phyloP scores from a whole-genome alignment of 1,140 invertebrate genomes.

The Thalassaphorura encarpata region DNA sequence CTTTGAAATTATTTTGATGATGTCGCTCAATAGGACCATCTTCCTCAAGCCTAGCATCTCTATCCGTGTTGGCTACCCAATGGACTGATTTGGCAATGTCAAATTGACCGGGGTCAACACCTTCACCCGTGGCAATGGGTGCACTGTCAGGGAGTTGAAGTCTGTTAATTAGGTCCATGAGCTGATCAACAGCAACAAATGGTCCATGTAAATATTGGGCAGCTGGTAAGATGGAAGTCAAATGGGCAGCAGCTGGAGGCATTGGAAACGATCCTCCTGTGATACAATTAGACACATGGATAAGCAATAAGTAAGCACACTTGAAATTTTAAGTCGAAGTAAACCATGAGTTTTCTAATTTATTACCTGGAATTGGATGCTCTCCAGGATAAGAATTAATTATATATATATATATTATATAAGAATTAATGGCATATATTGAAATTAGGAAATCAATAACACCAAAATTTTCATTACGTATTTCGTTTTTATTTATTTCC shows the following conservation, averaged over 20 bases:
- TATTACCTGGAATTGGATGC: slow-evolving; percentile 65
- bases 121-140: slow-evolving; percentile 53
- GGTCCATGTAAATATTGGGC: slow-evolving; percentile 84
- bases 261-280: slow-evolving; percentile 88
- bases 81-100: slow-evolving; percentile 77
- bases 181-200: slow-evolving; percentile 78
- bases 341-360: no score
- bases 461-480: no score
- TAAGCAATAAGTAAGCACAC: no score
- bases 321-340: no score
- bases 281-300: no score
- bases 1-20: slow-evolving; percentile 38
- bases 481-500: no score
- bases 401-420: no score
- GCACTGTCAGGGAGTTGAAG: slow-evolving; percentile 71
- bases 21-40: slow-evolving; percentile 6
- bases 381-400: slow-evolving; percentile 68
- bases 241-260: slow-evolving; percentile 71
- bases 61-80: slow-evolving; percentile 63
- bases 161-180: slow-evolving; percentile 78
- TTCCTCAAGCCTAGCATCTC: no score
- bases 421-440: no score
- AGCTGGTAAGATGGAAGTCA: slow-evolving; percentile 82
- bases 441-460: no score
- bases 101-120: slow-evolving; percentile 66